Evolutionary conservation across 2,113 vertebrate species (phyloP).

Genomic region (Suricata suricatta): DNA sequence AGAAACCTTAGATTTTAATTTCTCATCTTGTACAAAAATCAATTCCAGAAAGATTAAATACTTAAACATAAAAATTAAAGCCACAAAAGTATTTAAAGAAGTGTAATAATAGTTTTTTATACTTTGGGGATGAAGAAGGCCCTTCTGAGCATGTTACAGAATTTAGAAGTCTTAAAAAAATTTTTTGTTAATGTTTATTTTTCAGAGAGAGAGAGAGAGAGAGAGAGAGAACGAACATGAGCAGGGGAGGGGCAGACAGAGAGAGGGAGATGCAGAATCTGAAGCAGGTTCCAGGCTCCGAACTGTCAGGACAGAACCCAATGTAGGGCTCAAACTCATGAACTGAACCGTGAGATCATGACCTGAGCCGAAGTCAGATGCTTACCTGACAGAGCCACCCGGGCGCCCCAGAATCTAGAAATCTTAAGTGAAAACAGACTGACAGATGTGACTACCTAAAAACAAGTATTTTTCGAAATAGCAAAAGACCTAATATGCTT

Average conservation of each 20-base stretch:
- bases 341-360: no score
- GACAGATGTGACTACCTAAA: background rate
- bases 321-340: no score
- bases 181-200: no score
- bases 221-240: no score
- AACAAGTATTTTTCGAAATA: background rate
- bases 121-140: background rate
- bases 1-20: background rate
- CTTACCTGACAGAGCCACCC: no score
- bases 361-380: no score
- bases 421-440: constrained; percentile 16
- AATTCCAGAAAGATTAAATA: constrained; percentile 2
- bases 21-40: background rate
- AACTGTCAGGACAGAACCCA: no score
- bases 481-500: background rate
- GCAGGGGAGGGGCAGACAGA: no score
- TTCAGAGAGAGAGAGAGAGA: no score
- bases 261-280: no score
- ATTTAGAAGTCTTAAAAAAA: background rate
- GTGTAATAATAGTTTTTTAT: background rate
- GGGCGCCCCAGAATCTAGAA: background rate
- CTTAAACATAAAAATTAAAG: constrained; percentile 17
- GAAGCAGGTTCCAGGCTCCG: no score
- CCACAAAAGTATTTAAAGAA: background rate
- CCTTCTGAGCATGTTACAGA: background rate